These are phyloP conservation scores for Ptychadena robeensis DNA, from an alignment of 2,797 vertebrate genomes.

Conservation along the genomic window DNA sequence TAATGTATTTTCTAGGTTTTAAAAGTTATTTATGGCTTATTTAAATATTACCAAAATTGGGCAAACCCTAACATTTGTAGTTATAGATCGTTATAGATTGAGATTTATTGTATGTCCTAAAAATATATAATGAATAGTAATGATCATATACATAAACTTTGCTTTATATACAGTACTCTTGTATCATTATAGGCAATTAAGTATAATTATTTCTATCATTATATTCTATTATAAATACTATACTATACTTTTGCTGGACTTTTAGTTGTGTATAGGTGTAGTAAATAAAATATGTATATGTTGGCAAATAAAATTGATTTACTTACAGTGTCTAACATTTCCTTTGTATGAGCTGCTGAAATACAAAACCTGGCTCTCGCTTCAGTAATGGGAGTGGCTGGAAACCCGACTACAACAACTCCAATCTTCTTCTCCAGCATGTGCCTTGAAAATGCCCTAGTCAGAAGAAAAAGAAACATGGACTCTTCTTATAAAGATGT, in stretches of 20 bases:
- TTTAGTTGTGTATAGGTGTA: too few relatives aligned
- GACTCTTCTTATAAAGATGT: neutral
- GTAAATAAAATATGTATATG: neutral
- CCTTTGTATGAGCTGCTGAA: conserved; percentile 85
- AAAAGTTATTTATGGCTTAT: neutral
- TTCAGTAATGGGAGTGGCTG: conserved; percentile 88
- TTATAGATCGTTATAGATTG: too few relatives aligned
- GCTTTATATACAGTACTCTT: neutral
- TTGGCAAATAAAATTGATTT: neutral
- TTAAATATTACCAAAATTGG: too few relatives aligned
- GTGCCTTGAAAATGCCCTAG: conserved; percentile 86
- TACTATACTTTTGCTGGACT: too few relatives aligned
- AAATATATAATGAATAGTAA: neutral
- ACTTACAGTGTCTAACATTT: conserved; percentile 87
- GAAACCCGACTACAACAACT: conserved; percentile 92
- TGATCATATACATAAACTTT: neutral
- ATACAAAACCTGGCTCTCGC: conserved; percentile 90
- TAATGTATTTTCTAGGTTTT: neutral
- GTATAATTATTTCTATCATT: neutral
- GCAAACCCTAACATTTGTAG: too few relatives aligned
- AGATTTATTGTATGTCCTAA: too few relatives aligned
- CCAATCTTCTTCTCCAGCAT: conserved; percentile 86
- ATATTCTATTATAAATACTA: too few relatives aligned
- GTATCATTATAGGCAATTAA: neutral
- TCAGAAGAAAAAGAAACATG: neutral